A percentile compares a stretch with the other conserved stretches of the same genome.
These are phyloP conservation scores for Agonopterix heracliana DNA, from an alignment of 2,888 invertebrate genomes.

Conservation along the genomic window DNA sequence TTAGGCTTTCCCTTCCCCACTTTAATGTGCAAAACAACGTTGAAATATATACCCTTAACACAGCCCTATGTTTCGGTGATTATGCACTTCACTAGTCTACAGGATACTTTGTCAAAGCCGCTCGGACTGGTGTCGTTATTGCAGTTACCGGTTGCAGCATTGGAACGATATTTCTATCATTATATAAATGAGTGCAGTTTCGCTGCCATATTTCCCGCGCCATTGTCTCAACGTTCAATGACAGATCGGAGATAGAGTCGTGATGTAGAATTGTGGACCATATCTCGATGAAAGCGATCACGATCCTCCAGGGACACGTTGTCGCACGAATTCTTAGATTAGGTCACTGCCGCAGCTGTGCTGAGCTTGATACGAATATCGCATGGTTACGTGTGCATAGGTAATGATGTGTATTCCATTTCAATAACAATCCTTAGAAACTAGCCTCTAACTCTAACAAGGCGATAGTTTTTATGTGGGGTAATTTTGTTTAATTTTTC, in stretches of 20 bases:
- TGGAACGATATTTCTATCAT: too few species aligned
- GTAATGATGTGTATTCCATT: neutral
- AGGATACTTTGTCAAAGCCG: too few species aligned
- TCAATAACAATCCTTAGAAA: neutral
- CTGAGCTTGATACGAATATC: conserved; percentile 15
- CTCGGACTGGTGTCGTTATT: too few species aligned
- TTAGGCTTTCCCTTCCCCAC: too few species aligned
- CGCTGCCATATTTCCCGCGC: conserved; percentile 19
- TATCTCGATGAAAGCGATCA: conserved; percentile 64
- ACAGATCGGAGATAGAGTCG: conserved; percentile 43
- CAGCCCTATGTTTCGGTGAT: too few species aligned
- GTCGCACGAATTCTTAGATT: conserved; percentile 35
- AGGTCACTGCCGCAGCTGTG: conserved; percentile 17
- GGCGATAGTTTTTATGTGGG: too few species aligned
- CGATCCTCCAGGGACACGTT: conserved; percentile 38
- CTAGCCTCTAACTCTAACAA: neutral
- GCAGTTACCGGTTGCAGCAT: too few species aligned
- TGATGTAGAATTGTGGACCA: conserved; percentile 32
- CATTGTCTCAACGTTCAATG: conserved; percentile 32
- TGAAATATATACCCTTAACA: too few species aligned
- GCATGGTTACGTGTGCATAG: neutral
- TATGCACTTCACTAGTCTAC: too few species aligned
- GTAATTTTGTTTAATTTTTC: too few species aligned
- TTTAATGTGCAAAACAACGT: too few species aligned
- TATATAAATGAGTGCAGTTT: too few species aligned